Percentiles rank a stretch among this genome's conserved stretches.
These are phyloP conservation scores for Yponomeuta cagnagella DNA, from an alignment of 2,888 invertebrate species.

Conservation along the genomic window DNA sequence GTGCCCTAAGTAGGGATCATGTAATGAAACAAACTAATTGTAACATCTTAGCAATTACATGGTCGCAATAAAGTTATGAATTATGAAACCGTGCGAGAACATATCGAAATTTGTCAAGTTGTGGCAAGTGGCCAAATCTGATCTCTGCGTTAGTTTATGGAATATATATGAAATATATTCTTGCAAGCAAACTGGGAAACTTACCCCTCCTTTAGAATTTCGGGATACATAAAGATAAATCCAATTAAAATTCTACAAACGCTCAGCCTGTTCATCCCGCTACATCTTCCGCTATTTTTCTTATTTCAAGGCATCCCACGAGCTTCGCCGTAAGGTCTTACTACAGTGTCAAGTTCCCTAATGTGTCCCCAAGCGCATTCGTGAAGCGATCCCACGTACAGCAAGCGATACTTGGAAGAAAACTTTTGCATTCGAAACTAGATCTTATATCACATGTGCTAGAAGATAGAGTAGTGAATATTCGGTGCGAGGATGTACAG, in stretches of 20 bases:
- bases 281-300: not conserved
- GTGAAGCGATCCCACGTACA: constrained; percentile 6
- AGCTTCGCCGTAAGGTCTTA: not conserved
- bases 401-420: not conserved
- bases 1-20: no score
- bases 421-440: not conserved
- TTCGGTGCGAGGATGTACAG: not conserved
- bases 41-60: no score
- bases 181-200: no score
- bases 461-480: not conserved
- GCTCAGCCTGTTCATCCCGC: not conserved
- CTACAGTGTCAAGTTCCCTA: constrained; percentile 11
- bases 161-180: no score
- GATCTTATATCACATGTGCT: not conserved
- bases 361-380: constrained; percentile 9
- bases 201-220: no score
- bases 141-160: no score
- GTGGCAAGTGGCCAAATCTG: no score
- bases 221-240: no score
- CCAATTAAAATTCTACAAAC: not conserved
- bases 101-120: no score
- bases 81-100: no score
- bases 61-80: no score
- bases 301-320: not conserved
- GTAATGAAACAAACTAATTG: no score